phyloP scores from a whole-genome alignment of 1,140 invertebrate species.

The Heterodera carotae region DNA sequence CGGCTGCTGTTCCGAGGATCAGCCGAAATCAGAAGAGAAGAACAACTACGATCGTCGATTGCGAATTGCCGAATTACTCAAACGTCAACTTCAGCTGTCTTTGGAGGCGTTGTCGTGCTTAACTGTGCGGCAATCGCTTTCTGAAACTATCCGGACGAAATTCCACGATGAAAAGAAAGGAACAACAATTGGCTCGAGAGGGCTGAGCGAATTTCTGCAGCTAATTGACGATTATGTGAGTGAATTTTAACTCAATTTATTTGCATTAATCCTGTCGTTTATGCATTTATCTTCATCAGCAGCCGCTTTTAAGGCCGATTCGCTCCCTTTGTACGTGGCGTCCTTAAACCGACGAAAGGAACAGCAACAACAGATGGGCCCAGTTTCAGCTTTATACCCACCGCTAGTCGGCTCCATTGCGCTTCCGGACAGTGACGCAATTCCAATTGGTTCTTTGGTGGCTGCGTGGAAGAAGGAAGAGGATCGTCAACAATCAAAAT shows the following conservation, averaged over 20 bases:
- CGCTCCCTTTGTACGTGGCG: neutral
- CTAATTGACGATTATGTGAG: constrained; percentile 4
- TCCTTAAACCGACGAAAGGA: neutral
- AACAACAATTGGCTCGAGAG: neutral
- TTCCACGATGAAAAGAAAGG: neutral
- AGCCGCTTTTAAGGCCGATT: neutral
- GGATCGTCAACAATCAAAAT: neutral
- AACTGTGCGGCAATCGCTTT: neutral
- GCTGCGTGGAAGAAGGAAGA: neutral
- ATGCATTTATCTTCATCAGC: no score
- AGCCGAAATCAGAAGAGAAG: neutral
- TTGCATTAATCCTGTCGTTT: no score
- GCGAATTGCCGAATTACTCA: neutral
- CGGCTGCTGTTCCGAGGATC: neutral
- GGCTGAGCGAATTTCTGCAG: neutral
- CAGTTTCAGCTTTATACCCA: neutral
- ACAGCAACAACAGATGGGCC: neutral
- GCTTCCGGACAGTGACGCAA: neutral
- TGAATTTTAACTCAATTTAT: neutral
- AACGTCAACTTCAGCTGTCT: neutral
- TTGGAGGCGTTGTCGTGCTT: neutral
- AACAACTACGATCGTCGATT: neutral
- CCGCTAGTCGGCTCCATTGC: neutral
- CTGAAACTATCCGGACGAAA: neutral
- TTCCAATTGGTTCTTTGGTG: neutral